A percentile compares a stretch with the other conserved stretches of the same genome.
Evolutionary conservation across 2,888 invertebrate species (phyloP).

Genomic region (Cenopis cana): DNA sequence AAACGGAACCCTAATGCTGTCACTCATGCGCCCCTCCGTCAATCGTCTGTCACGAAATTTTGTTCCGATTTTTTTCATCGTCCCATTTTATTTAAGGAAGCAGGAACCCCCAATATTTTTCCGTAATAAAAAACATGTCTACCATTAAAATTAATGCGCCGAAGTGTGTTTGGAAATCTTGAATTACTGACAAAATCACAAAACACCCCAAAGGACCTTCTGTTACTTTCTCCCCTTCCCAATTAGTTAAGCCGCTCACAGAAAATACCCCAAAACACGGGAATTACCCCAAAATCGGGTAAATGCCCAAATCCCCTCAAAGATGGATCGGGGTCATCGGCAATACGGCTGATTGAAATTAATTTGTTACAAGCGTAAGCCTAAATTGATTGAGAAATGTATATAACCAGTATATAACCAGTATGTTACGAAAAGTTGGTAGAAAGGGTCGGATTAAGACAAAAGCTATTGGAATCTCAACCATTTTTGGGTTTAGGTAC

Average conservation of each 20-base stretch:
- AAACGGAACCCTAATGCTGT: no score
- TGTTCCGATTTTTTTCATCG: no score
- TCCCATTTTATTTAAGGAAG: no score
- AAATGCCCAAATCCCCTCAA: slow-evolving; percentile 39
- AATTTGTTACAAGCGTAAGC: slow-evolving; percentile 39
- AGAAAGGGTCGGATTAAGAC: not conserved
- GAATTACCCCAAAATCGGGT: slow-evolving; percentile 25
- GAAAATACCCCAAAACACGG: slow-evolving; percentile 37
- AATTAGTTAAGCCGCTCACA: slow-evolving; percentile 35
- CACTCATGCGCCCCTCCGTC: no score
- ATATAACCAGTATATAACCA: not conserved
- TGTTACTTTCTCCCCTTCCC: slow-evolving; percentile 26
- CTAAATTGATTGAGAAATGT: slow-evolving; percentile 38
- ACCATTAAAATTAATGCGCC: no score
- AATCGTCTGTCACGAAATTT: no score
- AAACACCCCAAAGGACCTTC: slow-evolving; percentile 1
- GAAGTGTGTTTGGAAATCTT: not conserved
- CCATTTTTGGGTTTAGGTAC: not conserved
- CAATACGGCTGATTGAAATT: slow-evolving; percentile 42
- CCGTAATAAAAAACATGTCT: no score
- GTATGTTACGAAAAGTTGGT: not conserved
- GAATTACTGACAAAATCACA: not conserved
- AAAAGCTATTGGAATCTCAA: not conserved
- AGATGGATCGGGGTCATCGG: slow-evolving; percentile 42
- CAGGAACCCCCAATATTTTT: no score